Percentiles rank a stretch among this genome's conserved stretches.
Conservation (phyloP, 2,797 vertebrate genomes). For the Pangasius krempfi region DNA sequence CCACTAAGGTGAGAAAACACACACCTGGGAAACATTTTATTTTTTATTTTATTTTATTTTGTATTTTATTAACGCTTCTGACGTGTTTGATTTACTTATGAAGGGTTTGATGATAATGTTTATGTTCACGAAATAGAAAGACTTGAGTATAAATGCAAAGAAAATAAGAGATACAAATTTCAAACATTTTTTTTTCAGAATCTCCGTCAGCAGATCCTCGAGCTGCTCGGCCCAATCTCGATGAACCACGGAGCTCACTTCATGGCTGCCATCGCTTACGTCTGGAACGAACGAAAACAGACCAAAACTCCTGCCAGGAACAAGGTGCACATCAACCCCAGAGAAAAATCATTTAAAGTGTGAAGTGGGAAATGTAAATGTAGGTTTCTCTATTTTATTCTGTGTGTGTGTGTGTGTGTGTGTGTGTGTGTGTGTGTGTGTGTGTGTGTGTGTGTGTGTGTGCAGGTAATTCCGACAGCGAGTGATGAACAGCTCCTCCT, state of each 20-base stretch:
- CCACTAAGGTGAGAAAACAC: slow-evolving; percentile 87
- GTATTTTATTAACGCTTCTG: not conserved
- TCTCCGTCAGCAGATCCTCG: slow-evolving; percentile 94
- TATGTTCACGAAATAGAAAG: not conserved
- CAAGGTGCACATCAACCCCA: slow-evolving; percentile 76
- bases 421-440: not conserved
- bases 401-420: not conserved
- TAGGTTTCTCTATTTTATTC: not conserved
- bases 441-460: not conserved
- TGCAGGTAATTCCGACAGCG: slow-evolving; percentile 90
- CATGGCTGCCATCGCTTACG: slow-evolving; percentile 98
- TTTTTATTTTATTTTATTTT: not conserved
- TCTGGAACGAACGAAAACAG: slow-evolving; percentile 96
- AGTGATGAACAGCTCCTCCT: slow-evolving; percentile 94
- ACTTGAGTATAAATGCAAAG: not conserved
- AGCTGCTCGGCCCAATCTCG: slow-evolving; percentile 95
- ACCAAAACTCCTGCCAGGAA: slow-evolving; percentile 83
- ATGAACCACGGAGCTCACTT: slow-evolving; percentile 99
- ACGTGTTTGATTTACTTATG: not conserved
- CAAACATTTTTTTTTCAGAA: slow-evolving; percentile 74
- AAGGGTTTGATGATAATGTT: not conserved
- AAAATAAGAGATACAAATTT: not conserved
- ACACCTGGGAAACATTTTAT: not conserved
- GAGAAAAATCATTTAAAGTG: not conserved
- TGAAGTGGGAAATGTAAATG: not conserved